Base-by-base conservation (phyloP, 2,888 invertebrate species). In the Phrixothrix hirtus region DNA sequence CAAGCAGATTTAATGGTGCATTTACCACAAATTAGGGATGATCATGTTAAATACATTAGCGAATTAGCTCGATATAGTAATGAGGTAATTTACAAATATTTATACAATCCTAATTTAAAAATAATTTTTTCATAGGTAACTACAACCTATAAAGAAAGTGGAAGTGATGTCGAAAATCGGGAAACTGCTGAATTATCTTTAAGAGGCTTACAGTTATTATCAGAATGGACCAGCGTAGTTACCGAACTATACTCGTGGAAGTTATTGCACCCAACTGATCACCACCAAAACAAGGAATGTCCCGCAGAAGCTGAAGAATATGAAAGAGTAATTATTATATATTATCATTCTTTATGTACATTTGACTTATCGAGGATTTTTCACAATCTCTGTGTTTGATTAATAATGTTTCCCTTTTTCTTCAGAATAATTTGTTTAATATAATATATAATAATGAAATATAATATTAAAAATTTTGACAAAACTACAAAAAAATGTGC, bases 171-270 rank as follows among this genome's bases (percentile, higher is more conserved):
- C 0, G 97, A 98, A 75, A 97, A 97, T 78, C 86, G 87, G 52
- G 89, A 93, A 44, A 90, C 97, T 1, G 86, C 92, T 0, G 93
- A 96, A 67, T 80, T 99, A 56, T 94, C 96, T 2, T 80, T 99
- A 10, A 83, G 92, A 1, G 98, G 98, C 0, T 79, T 99, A 0
- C 96, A 96, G 71, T 79, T 98, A 43, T 80, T 99, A 2, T 95
- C 96, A 0, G 91, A 94, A 57, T 99, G 98, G 99, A 97, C 96
- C 9, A 90, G 92, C 52, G 92, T 96, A 37, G 92, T 99, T 0
- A 95, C 96, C 0, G 96, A 97, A 77, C 78, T 96, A 47, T 96
- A 95, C 76, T 95, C 96, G 0, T 99, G 98, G 97, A 99, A 99
- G 78, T 80, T 99, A 47, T 80, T 98, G 62, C 96, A 99, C 75